Evolutionary conservation across 2,888 invertebrate genomes (phyloP).

Genomic region (Nyleta sp.): DNA sequence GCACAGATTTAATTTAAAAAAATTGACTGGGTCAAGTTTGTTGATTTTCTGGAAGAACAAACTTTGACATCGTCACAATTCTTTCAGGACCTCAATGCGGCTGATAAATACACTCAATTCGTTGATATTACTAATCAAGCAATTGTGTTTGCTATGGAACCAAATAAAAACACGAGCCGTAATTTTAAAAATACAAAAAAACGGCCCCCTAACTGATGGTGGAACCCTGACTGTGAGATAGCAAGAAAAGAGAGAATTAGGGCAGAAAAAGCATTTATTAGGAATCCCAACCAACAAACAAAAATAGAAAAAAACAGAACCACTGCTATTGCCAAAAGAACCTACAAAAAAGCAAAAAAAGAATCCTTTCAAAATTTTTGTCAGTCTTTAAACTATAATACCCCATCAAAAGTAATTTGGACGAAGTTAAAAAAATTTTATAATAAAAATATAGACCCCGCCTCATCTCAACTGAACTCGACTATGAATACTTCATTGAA

Average conservation of each 20-base stretch:
- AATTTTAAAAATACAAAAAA: background rate
- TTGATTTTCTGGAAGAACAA: too few relatives aligned
- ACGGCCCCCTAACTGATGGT: slow-evolving; percentile 1
- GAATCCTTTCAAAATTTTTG: too few relatives aligned
- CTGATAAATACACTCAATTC: too few relatives aligned
- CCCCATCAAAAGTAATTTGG: too few relatives aligned
- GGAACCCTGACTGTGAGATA: slow-evolving; percentile 11
- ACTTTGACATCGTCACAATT: too few relatives aligned
- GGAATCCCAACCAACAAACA: background rate
- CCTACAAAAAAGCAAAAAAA: slow-evolving; percentile 17
- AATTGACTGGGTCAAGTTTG: too few relatives aligned
- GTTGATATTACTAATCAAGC: too few relatives aligned
- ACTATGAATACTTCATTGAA: background rate
- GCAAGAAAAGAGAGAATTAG: background rate
- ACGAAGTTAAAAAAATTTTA: slow-evolving; percentile 40
- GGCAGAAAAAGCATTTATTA: slow-evolving; percentile 19
- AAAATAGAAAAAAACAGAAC: slow-evolving; percentile 14
- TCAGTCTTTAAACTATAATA: too few relatives aligned
- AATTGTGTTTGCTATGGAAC: background rate
- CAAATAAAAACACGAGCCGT: slow-evolving; percentile 3
- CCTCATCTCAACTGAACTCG: background rate
- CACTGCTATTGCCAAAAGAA: slow-evolving; percentile 21
- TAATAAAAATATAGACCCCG: slow-evolving; percentile 22
- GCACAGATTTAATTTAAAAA: too few relatives aligned
- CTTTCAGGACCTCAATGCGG: too few relatives aligned